Base-by-base conservation (phyloP, 2,797 vertebrate species). In the Borostomias antarcticus region DNA sequence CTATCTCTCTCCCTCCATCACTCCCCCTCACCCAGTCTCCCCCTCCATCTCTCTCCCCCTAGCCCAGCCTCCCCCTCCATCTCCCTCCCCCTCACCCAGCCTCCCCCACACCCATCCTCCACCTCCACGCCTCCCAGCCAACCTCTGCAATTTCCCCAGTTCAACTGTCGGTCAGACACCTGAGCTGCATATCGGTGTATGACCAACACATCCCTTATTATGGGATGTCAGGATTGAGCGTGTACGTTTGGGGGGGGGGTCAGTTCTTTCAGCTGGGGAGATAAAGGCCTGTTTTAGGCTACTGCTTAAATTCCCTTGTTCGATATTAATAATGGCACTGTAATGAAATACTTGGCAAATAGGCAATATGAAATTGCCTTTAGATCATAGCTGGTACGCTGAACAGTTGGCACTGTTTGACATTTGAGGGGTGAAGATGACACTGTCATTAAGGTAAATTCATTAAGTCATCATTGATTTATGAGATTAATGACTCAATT, bases 151-250 rank as follows among this genome's bases (percentile, higher is more conserved):
- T 86, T 80, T 79, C 62, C 23, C 68, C 73, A 86, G 85, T 89
- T 87, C 85, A 88, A 72, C 15, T 72, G 25, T 66, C 68, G 88
- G 85, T 89, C 80, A 87, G 81, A 83, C 73, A 80, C 79, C 73
- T 74, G 71, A 77, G 58, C 67, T 58, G 66, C 2, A 61, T 26
- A 74, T 80, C 52, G 57, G 63, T 71, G 61, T 57, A 74, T 33
- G 64, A 72, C 57, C 63, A 26, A 21, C 64, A 52, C n/a, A 26
- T 28, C 13, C 43, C 13, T 19, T 58, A 62, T 56, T 30, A 35
- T 23, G n/a, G 28, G 17, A 15, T 30, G 56, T 23, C 54, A 47
- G 17, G 4, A 62, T 47, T 33, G 23, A 48, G 29, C 3, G 45
- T 45, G 4, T 29, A 54, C 45, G 68, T 57, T 33, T 51, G 1